Conservation (phyloP, 2,888 invertebrate genomes). For the Lepidocyrtinus sp. region DNA sequence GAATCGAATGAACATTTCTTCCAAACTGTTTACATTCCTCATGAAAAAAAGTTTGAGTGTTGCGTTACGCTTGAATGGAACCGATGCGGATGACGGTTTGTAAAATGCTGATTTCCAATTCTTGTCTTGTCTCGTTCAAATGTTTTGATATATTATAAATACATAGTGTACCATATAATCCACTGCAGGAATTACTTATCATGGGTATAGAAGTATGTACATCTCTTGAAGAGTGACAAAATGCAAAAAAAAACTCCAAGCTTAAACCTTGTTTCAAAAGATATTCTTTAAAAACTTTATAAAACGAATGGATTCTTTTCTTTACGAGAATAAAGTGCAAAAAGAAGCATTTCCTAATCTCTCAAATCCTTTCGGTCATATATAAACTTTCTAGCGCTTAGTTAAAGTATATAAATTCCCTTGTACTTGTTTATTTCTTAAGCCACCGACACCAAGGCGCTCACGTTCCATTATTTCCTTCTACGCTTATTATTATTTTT, state of each 20-base stretch:
- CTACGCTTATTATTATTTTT: slow-evolving; percentile 7
- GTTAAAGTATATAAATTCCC: no score
- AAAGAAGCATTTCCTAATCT: no score
- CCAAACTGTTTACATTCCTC: background rate
- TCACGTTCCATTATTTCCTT: slow-evolving; percentile 10
- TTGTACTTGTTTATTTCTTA: slow-evolving; percentile 8
- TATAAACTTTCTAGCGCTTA: no score
- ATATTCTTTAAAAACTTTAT: slow-evolving; percentile 4
- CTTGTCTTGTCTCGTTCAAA: slow-evolving; percentile 37
- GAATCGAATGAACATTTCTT: slow-evolving; percentile 4
- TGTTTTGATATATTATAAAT: slow-evolving; percentile 29
- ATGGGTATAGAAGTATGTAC: background rate
- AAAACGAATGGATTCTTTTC: background rate
- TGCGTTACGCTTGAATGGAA: background rate
- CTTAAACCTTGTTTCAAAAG: slow-evolving; percentile 1
- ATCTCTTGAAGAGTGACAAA: background rate
- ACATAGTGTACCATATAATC: background rate
- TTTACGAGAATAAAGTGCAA: background rate
- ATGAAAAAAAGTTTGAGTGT: slow-evolving; percentile 23
- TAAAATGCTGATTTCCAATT: slow-evolving; percentile 49
- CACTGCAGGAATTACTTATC: slow-evolving; percentile 8
- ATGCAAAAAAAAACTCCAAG: background rate
- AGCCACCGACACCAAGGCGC: background rate
- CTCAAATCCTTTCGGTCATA: no score
- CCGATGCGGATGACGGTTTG: slow-evolving; percentile 6